These are phyloP conservation scores for Zophobas atratus DNA, from an alignment of 1,140 invertebrate species.

Conservation along the genomic window DNA sequence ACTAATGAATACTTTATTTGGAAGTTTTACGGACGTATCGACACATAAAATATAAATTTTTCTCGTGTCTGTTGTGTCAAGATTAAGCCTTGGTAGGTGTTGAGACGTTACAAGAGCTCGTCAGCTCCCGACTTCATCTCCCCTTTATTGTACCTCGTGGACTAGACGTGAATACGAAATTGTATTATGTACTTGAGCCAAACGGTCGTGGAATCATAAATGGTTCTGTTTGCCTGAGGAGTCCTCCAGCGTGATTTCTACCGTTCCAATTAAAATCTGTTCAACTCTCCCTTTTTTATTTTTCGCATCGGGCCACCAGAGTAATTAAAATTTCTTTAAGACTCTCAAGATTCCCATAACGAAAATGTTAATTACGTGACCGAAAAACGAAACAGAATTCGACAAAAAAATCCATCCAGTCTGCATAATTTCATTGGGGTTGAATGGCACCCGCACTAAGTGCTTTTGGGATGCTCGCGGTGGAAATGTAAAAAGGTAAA, in stretches of 20 bases:
- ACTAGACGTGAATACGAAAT: conserved; percentile 38
- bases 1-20: conserved; percentile 19
- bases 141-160: conserved; percentile 35
- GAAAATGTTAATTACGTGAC: too few relatives aligned
- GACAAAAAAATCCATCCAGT: neutral
- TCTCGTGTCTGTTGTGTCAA: neutral
- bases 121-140: conserved; percentile 28
- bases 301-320: neutral
- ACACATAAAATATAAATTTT: conserved; percentile 37
- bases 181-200: conserved; percentile 31
- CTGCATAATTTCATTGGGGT: neutral
- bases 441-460: neutral
- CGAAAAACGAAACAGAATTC: too few relatives aligned
- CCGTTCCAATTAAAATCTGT: conserved; percentile 2
- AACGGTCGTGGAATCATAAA: conserved; percentile 33
- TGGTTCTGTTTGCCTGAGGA: conserved; percentile 25
- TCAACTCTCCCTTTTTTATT: conserved; percentile 1
- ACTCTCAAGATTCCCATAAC: neutral
- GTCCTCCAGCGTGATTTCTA: neutral
- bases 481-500: neutral
- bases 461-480: neutral
- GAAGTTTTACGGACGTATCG: conserved; percentile 25
- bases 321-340: conserved; percentile 10
- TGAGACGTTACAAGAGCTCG: conserved; percentile 29
- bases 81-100: conserved; percentile 17